Percentiles rank a stretch among this genome's conserved stretches.
These are phyloP conservation scores for Pelochelys cantorii DNA, from an alignment of 2,797 vertebrate species.

Conservation along the genomic window DNA sequence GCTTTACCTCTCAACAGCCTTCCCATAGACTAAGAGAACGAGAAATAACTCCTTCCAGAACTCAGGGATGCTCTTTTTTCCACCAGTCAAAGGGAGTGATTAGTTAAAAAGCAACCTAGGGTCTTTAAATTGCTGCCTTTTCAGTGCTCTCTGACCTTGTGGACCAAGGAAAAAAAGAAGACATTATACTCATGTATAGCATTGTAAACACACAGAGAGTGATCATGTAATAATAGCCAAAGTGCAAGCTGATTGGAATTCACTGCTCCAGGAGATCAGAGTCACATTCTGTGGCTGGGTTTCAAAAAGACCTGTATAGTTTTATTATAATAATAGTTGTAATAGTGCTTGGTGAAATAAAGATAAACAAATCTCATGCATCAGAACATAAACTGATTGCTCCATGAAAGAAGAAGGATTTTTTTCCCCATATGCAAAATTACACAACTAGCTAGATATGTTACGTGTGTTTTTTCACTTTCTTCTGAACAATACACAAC, in stretches of 20 bases:
- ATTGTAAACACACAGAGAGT: neutral
- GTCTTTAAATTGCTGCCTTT: conserved; percentile 10
- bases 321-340: neutral
- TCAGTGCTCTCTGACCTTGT: neutral
- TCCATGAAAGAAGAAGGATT: neutral
- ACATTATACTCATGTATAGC: neutral
- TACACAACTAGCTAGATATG: neutral
- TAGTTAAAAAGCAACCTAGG: neutral
- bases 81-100: neutral
- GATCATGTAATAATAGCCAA: neutral
- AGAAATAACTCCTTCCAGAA: conserved; percentile 20
- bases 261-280: conserved; percentile 1
- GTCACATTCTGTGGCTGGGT: conserved; percentile 12
- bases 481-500: neutral
- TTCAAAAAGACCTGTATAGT: neutral
- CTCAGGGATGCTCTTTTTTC: neutral
- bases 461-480: neutral
- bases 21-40: neutral
- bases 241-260: conserved; percentile 29
- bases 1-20: neutral
- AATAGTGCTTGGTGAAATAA: neutral
- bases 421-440: neutral
- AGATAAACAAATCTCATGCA: neutral
- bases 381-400: neutral
- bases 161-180: neutral